Percentiles rank a stretch among this genome's conserved stretches.
phyloP scores from a whole-genome alignment of 92 coral and sea anemone species.

The Siderastrea siderea region DNA sequence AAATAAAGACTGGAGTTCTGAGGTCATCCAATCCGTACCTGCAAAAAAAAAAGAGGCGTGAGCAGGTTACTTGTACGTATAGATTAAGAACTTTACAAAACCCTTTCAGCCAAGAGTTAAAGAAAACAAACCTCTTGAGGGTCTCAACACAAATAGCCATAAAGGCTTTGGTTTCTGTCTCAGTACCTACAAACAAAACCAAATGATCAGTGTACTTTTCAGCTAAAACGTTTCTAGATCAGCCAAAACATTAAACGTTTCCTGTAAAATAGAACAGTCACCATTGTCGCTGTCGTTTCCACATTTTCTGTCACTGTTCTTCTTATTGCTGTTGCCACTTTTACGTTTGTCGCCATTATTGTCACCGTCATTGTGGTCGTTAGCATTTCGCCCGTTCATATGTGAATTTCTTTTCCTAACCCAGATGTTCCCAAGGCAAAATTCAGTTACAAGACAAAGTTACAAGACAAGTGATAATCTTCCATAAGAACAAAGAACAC shows the following conservation, averaged over 20 bases:
- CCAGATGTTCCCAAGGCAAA: too few species aligned
- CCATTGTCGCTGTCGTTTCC: neutral
- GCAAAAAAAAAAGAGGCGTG: constrained; percentile 6
- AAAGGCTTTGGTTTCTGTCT: constrained; percentile 93
- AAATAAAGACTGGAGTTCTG: constrained; percentile 97
- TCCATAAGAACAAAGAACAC: too few species aligned
- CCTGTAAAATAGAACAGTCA: neutral
- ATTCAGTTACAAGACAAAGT: too few species aligned
- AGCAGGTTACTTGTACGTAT: neutral
- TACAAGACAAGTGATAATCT: too few species aligned
- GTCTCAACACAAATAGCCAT: constrained; percentile 99
- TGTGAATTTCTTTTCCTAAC: too few species aligned
- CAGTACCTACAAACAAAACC: constrained; percentile 78
- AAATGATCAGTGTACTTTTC: neutral
- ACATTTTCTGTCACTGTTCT: neutral
- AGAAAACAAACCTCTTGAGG: constrained; percentile 85
- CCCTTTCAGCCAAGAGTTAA: neutral
- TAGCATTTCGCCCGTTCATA: too few species aligned
- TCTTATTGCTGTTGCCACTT: neutral
- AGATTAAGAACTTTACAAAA: neutral
- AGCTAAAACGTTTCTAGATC: neutral
- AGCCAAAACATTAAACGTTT: neutral
- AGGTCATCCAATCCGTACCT: constrained; percentile 98
- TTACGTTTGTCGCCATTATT: too few species aligned
- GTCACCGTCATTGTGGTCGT: too few species aligned